Conservation (phyloP, 2,797 vertebrate species). For the Gymnothorax reevesii region DNA sequence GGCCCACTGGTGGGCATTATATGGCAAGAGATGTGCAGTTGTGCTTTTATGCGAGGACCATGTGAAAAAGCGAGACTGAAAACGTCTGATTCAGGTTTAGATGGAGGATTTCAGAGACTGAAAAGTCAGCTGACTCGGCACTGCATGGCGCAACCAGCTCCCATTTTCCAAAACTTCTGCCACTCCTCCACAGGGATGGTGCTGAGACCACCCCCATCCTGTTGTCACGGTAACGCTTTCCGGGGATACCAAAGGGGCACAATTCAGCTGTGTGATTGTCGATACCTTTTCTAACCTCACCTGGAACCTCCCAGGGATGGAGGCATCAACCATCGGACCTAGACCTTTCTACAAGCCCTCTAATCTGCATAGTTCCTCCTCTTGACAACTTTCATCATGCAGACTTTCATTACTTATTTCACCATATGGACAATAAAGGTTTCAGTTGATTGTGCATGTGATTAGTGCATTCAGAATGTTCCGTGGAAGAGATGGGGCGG, state of each 20-base stretch:
- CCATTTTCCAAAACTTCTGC: conserved; percentile 68
- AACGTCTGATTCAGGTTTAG: conserved; percentile 48
- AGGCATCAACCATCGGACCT: conserved; percentile 29
- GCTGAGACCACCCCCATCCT: conserved; percentile 54
- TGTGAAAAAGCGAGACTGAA: conserved; percentile 44
- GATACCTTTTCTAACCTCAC: conserved; percentile 51
- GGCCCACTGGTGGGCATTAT: background rate
- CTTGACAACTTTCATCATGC: conserved; percentile 7
- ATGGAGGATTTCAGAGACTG: background rate
- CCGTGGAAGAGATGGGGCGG: background rate
- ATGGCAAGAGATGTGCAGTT: background rate
- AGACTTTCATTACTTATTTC: background rate
- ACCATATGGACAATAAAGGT: background rate
- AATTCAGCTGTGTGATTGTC: conserved; percentile 58
- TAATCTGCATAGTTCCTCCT: conserved; percentile 10
- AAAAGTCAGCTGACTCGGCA: conserved; percentile 44
- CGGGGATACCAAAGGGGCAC: conserved; percentile 56
- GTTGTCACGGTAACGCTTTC: conserved; percentile 70
- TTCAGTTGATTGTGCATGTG: background rate
- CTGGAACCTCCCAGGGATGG: conserved; percentile 40
- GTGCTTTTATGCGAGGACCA: conserved; percentile 47
- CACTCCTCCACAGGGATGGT: conserved; percentile 62
- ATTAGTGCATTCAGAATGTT: background rate
- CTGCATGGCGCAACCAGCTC: conserved; percentile 12
- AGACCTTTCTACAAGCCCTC: background rate